These are phyloP conservation scores for Chaitophorus viminalis DNA, from an alignment of 2,888 invertebrate species.

Conservation along the genomic window DNA sequence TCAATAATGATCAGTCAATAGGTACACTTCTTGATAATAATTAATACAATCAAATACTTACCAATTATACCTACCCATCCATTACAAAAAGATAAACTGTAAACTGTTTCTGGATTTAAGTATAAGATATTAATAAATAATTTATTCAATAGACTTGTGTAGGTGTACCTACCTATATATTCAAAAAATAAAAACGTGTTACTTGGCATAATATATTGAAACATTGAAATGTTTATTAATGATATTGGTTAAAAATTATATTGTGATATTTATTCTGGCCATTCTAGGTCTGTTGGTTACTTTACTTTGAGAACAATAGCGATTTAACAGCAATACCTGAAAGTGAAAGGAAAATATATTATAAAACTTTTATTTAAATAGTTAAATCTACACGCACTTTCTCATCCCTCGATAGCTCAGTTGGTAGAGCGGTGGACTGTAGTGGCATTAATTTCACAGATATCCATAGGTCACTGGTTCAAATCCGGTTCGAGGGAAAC, in stretches of 20 bases:
- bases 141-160: too few relatives aligned
- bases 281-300: background rate
- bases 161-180: too few relatives aligned
- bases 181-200: background rate
- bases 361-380: background rate
- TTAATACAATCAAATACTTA: too few relatives aligned
- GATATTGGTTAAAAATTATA: too few relatives aligned
- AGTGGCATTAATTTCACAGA: conserved; percentile 63
- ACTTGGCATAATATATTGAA: background rate
- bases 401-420: conserved; percentile 65
- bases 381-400: accelerated
- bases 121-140: too few relatives aligned
- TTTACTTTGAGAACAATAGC: background rate
- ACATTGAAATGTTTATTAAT: too few relatives aligned
- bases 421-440: conserved; percentile 66
- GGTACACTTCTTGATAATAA: too few relatives aligned
- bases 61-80: too few relatives aligned
- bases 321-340: background rate
- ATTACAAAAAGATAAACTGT: too few relatives aligned
- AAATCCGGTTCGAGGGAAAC: conserved; percentile 65
- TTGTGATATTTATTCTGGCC: background rate
- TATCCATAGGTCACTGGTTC: conserved; percentile 66
- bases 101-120: too few relatives aligned
- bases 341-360: background rate
- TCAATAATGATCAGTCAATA: too few relatives aligned